Conservation (phyloP, 2,888 invertebrate species). For the Crematogaster levior region DNA sequence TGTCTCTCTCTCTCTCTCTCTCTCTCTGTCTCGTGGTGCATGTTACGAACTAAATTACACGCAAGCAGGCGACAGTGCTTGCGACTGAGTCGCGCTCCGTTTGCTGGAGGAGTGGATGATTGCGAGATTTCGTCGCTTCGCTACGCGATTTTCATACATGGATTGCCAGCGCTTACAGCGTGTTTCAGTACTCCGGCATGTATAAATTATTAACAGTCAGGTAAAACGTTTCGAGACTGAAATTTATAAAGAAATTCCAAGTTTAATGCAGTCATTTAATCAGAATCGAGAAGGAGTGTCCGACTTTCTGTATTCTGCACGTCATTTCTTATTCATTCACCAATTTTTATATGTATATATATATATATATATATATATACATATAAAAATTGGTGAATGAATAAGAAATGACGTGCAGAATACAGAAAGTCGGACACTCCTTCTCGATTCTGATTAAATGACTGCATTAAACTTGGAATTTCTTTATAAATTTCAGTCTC, state of each 20-base stretch:
- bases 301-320: not conserved
- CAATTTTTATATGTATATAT: conserved; percentile 10
- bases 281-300: not conserved
- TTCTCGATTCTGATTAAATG: not conserved
- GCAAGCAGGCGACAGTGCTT: conserved; percentile 13
- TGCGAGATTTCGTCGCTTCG: conserved; percentile 31
- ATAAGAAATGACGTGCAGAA: not conserved
- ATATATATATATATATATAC: too few relatives aligned
- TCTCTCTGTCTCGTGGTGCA: not conserved
- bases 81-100: not conserved
- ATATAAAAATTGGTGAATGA: conserved; percentile 21
- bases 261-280: conserved; percentile 21
- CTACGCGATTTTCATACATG: not conserved
- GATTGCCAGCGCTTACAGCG: not conserved
- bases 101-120: conserved; percentile 30
- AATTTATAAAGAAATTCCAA: conserved; percentile 13
- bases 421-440: not conserved
- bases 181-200: not conserved
- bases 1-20: too few relatives aligned
- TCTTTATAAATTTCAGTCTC: not conserved
- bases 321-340: conserved; percentile 9
- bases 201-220: conserved; percentile 36
- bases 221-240: conserved; percentile 10
- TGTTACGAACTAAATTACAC: conserved; percentile 42
- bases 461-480: conserved; percentile 17